These are phyloP conservation scores for Sialis fuliginosa DNA, from an alignment of 2,888 invertebrate genomes.

Conservation along the genomic window DNA sequence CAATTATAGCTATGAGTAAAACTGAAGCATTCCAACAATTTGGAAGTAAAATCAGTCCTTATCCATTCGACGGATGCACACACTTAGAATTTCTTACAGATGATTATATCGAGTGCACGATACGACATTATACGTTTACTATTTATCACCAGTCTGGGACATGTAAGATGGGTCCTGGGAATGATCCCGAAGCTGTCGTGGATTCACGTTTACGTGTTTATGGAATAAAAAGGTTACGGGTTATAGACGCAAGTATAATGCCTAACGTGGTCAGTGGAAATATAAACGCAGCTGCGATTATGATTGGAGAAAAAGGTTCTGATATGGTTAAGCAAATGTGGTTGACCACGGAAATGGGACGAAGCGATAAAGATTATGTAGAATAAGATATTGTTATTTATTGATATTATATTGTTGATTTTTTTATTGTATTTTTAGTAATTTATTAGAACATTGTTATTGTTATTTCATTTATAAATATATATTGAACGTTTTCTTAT, in stretches of 20 bases:
- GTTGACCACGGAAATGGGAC: slow-evolving; percentile 29
- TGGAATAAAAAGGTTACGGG: slow-evolving; percentile 59
- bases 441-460: no score
- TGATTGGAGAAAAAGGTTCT: slow-evolving; percentile 80
- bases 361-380: slow-evolving; percentile 16
- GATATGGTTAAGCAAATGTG: slow-evolving; percentile 76
- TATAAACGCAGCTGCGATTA: slow-evolving; percentile 72
- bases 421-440: no score
- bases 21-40: slow-evolving; percentile 59
- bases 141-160: slow-evolving; percentile 80
- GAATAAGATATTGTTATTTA: no score
- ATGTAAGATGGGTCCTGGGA: slow-evolving; percentile 77
- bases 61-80: slow-evolving; percentile 61
- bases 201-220: slow-evolving; percentile 64
- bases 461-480: no score
- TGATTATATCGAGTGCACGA: slow-evolving; percentile 75
- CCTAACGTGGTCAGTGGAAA: slow-evolving; percentile 72
- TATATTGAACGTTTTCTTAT: no score
- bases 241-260: slow-evolving; percentile 76
- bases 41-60: slow-evolving; percentile 50
- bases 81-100: slow-evolving; percentile 51
- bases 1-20: slow-evolving; percentile 60
- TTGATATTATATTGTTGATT: no score
- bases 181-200: slow-evolving; percentile 70
- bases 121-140: slow-evolving; percentile 61